Evolutionary conservation across 2,888 invertebrate genomes (phyloP).

Genomic region (Psylliodes chrysocephalus): DNA sequence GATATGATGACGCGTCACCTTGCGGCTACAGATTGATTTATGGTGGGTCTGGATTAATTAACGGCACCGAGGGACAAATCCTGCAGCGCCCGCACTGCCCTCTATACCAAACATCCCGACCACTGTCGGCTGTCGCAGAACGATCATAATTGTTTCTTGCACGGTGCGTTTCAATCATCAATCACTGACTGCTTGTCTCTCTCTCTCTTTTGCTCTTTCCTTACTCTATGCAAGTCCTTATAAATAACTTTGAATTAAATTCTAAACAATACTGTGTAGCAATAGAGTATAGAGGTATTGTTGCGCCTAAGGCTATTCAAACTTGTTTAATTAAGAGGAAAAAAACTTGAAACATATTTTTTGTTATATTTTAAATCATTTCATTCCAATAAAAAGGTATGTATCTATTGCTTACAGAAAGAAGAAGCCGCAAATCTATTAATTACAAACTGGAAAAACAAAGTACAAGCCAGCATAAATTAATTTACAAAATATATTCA

Average conservation of each 20-base stretch:
- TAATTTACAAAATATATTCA: too few relatives aligned
- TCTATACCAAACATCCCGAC: conserved; percentile 53
- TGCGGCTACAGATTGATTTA: conserved; percentile 65
- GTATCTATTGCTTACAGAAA: too few relatives aligned
- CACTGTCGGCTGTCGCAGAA: conserved; percentile 57
- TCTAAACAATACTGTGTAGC: not conserved
- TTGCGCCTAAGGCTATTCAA: not conserved
- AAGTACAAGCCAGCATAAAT: too few relatives aligned
- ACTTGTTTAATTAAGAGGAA: conserved; percentile 3
- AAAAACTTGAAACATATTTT: too few relatives aligned
- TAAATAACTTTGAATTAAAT: conserved; percentile 23
- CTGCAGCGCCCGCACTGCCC: conserved; percentile 50
- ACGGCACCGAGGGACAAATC: conserved; percentile 57
- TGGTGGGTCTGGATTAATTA: conserved; percentile 62
- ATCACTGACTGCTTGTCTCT: conserved; percentile 45
- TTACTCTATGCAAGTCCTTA: conserved; percentile 7
- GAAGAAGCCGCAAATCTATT: too few relatives aligned
- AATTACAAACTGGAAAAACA: too few relatives aligned
- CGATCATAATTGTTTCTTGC: conserved; percentile 61
- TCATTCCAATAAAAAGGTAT: too few relatives aligned
- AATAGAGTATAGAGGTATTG: not conserved
- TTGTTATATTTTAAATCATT: too few relatives aligned
- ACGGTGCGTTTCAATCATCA: conserved; percentile 58
- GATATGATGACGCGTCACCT: conserved; percentile 65
- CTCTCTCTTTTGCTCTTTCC: not conserved